phyloP scores from a whole-genome alignment of 2,888 invertebrate species.

The Hydrotaea cyrtoneurina region DNA sequence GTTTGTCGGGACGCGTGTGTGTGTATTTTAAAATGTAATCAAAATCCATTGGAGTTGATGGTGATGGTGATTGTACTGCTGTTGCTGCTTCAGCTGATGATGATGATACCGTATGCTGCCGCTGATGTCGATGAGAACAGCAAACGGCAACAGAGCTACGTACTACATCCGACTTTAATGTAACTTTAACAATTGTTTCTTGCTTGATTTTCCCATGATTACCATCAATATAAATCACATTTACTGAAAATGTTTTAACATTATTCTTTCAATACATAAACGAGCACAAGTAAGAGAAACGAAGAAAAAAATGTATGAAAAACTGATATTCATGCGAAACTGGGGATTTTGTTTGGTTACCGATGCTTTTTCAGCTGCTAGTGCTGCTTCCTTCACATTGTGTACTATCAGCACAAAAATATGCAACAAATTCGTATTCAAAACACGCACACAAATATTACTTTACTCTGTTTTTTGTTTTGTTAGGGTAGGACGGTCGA shows the following conservation, averaged over 20 bases:
- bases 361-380: not conserved
- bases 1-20: not conserved
- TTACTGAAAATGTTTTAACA: constrained; percentile 71
- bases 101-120: not conserved
- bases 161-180: constrained; percentile 42
- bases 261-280: constrained; percentile 45
- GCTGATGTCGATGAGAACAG: not conserved
- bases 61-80: not conserved
- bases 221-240: constrained; percentile 79
- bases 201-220: constrained; percentile 72
- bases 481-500: not conserved
- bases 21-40: constrained; percentile 20
- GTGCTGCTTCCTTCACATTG: not conserved
- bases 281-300: not conserved
- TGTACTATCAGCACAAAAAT: constrained; percentile 24
- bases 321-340: constrained; percentile 44
- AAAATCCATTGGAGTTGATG: constrained; percentile 20
- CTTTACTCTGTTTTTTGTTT: constrained; percentile 37
- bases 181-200: constrained; percentile 51
- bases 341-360: constrained; percentile 22
- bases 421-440: constrained; percentile 55
- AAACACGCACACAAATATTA: constrained; percentile 54
- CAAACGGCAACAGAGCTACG: not conserved
- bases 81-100: not conserved
- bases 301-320: constrained; percentile 4